Evolutionary conservation across 2,113 vertebrate species (phyloP).

Genomic region (Tragelaphus buxtoni): DNA sequence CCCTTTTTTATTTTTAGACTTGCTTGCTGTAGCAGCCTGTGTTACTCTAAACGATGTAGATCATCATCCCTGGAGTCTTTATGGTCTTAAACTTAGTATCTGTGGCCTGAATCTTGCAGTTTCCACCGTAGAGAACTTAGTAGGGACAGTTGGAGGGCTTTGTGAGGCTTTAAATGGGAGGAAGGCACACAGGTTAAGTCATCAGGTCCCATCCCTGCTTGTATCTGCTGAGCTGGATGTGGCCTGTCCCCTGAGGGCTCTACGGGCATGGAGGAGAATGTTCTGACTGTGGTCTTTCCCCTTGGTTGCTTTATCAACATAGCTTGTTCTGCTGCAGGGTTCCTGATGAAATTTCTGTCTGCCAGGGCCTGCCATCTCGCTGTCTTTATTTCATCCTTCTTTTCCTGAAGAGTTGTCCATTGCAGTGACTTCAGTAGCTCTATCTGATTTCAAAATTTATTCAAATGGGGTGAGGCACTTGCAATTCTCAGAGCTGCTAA

Average conservation of each 20-base stretch:
- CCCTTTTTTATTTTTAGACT: background rate
- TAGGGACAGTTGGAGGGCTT: background rate
- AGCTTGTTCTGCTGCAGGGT: background rate
- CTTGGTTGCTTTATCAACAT: background rate
- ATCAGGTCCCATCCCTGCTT: background rate
- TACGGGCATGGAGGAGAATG: background rate
- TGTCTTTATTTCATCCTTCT: background rate
- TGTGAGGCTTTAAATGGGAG: background rate
- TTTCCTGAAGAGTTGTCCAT: background rate
- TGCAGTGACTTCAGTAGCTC: background rate
- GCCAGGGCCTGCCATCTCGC: background rate
- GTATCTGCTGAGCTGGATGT: background rate
- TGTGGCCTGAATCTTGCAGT: background rate
- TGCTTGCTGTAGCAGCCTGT: background rate
- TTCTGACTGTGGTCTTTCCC: background rate
- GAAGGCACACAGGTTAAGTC: background rate
- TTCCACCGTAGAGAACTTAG: background rate
- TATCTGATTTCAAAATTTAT: background rate
- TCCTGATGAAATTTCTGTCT: conserved; percentile 18
- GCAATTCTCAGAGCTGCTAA: background rate
- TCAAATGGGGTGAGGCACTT: background rate
- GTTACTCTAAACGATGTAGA: background rate
- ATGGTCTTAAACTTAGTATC: background rate
- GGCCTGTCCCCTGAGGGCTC: background rate
- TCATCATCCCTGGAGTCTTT: background rate